Conservation (phyloP, 2,888 invertebrate species). For the Spisula subtruncata region DNA sequence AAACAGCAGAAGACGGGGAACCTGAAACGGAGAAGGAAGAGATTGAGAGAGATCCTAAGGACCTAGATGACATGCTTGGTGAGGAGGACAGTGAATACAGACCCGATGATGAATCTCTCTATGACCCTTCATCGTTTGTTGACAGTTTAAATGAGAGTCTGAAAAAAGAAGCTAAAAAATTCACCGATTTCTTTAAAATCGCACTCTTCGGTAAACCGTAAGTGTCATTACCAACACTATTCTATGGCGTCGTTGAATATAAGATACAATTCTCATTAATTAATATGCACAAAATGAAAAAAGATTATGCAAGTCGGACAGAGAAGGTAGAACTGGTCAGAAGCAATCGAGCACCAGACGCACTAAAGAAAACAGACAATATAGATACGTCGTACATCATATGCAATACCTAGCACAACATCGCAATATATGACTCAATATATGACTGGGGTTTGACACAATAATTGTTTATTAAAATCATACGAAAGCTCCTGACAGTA, state of each 20-base stretch:
- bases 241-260: background rate
- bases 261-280: too few species aligned
- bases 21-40: slow-evolving; percentile 47
- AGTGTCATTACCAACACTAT: background rate
- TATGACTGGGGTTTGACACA: too few species aligned
- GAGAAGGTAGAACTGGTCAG: too few species aligned
- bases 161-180: slow-evolving; percentile 53
- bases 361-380: too few species aligned
- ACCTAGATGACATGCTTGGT: slow-evolving; percentile 48
- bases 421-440: too few species aligned
- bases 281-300: too few species aligned
- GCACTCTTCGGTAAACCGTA: slow-evolving; percentile 59
- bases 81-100: slow-evolving; percentile 50
- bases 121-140: slow-evolving; percentile 41
- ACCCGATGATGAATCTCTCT: slow-evolving; percentile 51
- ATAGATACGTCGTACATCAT: too few species aligned
- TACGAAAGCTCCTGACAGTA: too few species aligned
- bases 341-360: too few species aligned
- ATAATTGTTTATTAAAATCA: too few species aligned
- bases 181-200: slow-evolving; percentile 60
- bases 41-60: slow-evolving; percentile 43
- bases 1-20: slow-evolving; percentile 57
- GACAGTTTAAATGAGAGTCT: slow-evolving; percentile 48
- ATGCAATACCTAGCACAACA: too few species aligned
- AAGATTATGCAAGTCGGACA: too few species aligned